Evolutionary conservation across 1,140 invertebrate genomes (phyloP).

Genomic region (Grapholita molesta): DNA sequence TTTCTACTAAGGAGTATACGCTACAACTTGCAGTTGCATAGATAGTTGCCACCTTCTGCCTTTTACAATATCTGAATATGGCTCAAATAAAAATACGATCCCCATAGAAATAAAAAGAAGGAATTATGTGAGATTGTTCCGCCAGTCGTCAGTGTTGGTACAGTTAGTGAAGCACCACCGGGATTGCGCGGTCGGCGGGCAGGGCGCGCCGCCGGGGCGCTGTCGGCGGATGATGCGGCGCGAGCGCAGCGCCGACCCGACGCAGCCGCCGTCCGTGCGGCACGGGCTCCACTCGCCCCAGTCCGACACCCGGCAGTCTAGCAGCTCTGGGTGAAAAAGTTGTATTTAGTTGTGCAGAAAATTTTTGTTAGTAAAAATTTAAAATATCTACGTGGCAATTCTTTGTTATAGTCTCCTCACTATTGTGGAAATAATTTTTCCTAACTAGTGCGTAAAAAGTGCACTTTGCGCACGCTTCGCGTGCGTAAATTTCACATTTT

Average conservation of each 20-base stretch:
- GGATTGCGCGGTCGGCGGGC: constrained; percentile 89
- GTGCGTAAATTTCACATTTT: too few species aligned
- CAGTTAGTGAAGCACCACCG: constrained; percentile 89
- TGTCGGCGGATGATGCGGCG: constrained; percentile 87
- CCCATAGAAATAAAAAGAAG: neutral
- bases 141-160: constrained; percentile 53
- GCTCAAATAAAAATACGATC: neutral
- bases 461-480: too few species aligned
- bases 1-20: too few species aligned
- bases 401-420: too few species aligned
- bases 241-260: constrained; percentile 89
- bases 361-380: too few species aligned
- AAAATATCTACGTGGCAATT: too few species aligned
- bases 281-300: constrained; percentile 93
- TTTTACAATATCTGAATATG: too few species aligned
- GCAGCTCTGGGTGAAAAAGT: constrained; percentile 43
- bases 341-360: too few species aligned
- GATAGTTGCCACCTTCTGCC: too few species aligned
- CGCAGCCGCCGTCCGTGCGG: constrained; percentile 89
- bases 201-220: constrained; percentile 85
- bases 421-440: too few species aligned
- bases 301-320: constrained; percentile 91
- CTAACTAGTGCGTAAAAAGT: too few species aligned
- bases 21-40: too few species aligned
- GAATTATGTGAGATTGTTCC: constrained; percentile 67